Conservation (phyloP, 23 tunicate species). For the Halocynthia aurantium region DNA sequence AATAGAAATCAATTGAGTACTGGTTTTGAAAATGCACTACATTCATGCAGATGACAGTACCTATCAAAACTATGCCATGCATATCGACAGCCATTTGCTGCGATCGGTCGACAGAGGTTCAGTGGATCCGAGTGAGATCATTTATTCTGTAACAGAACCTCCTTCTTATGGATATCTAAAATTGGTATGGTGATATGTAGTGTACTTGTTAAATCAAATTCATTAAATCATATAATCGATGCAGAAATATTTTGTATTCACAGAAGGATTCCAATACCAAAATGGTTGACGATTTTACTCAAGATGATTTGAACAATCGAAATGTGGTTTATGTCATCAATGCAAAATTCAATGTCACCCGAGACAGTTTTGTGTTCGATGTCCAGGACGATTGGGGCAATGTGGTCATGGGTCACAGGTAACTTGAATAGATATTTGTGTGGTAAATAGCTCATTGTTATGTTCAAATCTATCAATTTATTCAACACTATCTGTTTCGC, state of each 20-base stretch:
- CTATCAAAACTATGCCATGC: conserved; percentile 13
- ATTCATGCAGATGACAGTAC: too few relatives aligned
- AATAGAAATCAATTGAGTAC: too few relatives aligned
- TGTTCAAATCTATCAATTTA: too few relatives aligned
- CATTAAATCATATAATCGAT: neutral
- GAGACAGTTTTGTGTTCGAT: conserved; percentile 72
- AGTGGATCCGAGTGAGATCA: conserved; percentile 30
- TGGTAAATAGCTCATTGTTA: neutral
- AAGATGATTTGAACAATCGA: conserved; percentile 47
- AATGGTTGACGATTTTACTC: conserved; percentile 33
- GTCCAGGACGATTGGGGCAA: conserved; percentile 90
- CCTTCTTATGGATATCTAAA: conserved; percentile 54
- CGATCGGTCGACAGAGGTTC: conserved; percentile 25
- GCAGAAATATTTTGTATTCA: neutral
- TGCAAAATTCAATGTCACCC: conserved; percentile 44
- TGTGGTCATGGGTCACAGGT: conserved; percentile 39
- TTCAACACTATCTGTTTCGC: too few relatives aligned
- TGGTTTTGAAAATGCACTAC: too few relatives aligned
- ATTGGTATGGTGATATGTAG: conserved; percentile 8
- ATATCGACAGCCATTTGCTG: conserved; percentile 32
- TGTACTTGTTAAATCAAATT: neutral
- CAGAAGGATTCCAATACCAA: neutral
- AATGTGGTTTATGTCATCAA: conserved; percentile 46
- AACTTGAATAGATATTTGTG: neutral
- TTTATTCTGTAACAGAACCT: conserved; percentile 33